phyloP scores from a whole-genome alignment of 2,113 vertebrate genomes.

The Lepisosteus osseus region DNA sequence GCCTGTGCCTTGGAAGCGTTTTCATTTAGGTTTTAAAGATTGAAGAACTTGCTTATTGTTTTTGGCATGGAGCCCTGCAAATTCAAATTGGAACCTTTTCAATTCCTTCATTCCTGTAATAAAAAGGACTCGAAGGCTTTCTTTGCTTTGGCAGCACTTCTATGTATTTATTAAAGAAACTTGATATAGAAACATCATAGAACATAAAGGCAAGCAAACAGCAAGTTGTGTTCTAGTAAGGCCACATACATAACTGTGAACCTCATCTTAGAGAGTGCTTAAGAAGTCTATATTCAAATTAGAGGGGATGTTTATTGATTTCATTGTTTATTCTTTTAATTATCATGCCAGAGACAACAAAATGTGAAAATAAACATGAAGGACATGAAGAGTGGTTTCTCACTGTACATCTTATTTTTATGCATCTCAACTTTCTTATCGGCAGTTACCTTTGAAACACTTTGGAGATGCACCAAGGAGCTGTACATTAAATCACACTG shows the following conservation, averaged over 20 bases:
- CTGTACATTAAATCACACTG: too few relatives aligned
- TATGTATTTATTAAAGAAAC: neutral
- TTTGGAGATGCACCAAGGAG: too few relatives aligned
- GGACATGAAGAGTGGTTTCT: too few relatives aligned
- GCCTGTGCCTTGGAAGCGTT: neutral
- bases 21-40: constrained; percentile 2
- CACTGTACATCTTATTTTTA: too few relatives aligned
- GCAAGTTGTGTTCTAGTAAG: neutral
- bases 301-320: too few relatives aligned
- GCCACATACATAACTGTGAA: neutral
- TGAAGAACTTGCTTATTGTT: neutral
- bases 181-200: neutral
- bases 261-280: too few relatives aligned
- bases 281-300: too few relatives aligned
- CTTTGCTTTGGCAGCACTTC: constrained; percentile 8
- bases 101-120: neutral
- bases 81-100: neutral
- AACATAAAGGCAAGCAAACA: neutral
- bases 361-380: too few relatives aligned
- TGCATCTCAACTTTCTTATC: too few relatives aligned
- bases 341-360: too few relatives aligned
- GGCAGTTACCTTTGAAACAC: too few relatives aligned
- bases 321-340: too few relatives aligned
- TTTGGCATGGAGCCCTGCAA: neutral
- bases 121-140: neutral